Evolutionary conservation across 2,113 vertebrate species (phyloP).

Genomic region (Calyptommatus sinebrachiatus): DNA sequence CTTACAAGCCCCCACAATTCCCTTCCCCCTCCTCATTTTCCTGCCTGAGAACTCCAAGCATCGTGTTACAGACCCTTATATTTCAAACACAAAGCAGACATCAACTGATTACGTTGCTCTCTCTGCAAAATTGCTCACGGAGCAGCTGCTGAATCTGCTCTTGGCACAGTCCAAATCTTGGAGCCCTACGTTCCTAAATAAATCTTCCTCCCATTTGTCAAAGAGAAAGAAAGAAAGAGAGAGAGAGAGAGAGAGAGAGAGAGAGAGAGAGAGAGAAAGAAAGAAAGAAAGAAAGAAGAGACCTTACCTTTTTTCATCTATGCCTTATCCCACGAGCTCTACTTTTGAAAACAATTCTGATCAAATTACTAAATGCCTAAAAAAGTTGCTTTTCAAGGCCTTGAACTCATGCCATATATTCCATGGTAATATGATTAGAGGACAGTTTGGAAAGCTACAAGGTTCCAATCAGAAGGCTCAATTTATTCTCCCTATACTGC

Average conservation of each 20-base stretch:
- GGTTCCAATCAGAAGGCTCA: no score
- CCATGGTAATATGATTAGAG: neutral
- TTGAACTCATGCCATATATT: neutral
- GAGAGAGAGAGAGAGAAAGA: neutral
- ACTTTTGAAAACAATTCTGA: neutral
- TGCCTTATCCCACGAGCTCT: neutral
- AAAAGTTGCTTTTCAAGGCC: neutral
- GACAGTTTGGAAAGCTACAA: no score
- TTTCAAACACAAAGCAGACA: conserved; percentile 11
- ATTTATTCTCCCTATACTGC: no score
- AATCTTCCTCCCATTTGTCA: neutral
- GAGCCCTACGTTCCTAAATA: neutral
- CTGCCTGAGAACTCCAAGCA: conserved; percentile 7
- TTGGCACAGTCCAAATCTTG: neutral
- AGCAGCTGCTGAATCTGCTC: conserved; percentile 24
- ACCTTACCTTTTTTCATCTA: neutral
- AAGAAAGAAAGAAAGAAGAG: neutral
- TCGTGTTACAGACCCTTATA: conserved; percentile 14
- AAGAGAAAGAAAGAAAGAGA: neutral
- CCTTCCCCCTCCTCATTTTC: neutral
- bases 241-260: neutral
- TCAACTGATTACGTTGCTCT: neutral
- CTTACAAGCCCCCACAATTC: neutral
- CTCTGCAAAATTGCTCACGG: neutral
- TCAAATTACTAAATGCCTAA: conserved; percentile 1